Conservation (phyloP, 1,140 invertebrate genomes). For the Zaprionus ghesquierei region DNA sequence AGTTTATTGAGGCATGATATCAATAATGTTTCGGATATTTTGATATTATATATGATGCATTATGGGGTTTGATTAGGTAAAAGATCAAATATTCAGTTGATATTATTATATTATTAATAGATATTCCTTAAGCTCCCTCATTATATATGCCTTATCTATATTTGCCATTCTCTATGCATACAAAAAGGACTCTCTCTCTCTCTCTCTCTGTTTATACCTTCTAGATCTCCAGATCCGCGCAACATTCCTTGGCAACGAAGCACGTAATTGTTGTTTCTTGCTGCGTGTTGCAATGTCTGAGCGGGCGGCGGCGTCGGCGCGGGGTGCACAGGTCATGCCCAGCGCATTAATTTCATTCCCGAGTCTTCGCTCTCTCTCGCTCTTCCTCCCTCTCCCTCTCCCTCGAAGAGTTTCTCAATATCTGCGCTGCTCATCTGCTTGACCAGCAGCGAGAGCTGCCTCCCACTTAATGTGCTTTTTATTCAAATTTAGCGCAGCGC, state of each 20-base stretch:
- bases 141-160: not conserved
- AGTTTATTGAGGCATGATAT: not conserved
- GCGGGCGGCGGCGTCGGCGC: not conserved
- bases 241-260: not conserved
- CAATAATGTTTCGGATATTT: not conserved
- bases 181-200: not conserved
- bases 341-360: not conserved
- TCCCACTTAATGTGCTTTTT: constrained; percentile 62
- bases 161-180: not conserved
- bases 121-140: not conserved
- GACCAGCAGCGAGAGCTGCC: constrained; percentile 38
- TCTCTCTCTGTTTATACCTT: not conserved
- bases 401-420: constrained; percentile 50
- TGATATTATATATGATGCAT: not conserved
- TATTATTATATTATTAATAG: too few species aligned
- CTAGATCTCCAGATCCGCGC: not conserved
- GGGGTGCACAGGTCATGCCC: not conserved
- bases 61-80: too few species aligned
- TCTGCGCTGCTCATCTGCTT: constrained; percentile 59
- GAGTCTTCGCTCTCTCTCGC: not conserved
- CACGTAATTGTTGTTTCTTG: not conserved
- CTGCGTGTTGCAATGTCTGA: constrained; percentile 34
- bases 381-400: not conserved
- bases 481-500: constrained; percentile 54
- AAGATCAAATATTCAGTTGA: too few species aligned